These are phyloP conservation scores for Hyposoter didymator DNA, from an alignment of 2,888 invertebrate species.

Conservation along the genomic window DNA sequence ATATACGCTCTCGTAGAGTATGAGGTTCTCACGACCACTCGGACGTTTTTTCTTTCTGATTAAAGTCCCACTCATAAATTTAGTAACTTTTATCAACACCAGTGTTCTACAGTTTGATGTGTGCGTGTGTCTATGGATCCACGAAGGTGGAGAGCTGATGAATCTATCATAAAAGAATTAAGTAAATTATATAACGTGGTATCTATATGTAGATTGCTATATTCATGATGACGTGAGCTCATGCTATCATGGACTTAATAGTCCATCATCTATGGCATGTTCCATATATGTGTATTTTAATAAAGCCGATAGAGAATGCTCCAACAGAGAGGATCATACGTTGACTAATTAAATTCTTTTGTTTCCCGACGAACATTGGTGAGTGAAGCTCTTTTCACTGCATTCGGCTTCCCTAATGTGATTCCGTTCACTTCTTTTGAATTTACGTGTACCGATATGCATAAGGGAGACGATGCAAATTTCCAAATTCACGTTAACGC, in stretches of 20 bases:
- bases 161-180: not conserved
- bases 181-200: not conserved
- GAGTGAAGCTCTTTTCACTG: conserved; percentile 2
- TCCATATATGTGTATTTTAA: not conserved
- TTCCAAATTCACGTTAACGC: not conserved
- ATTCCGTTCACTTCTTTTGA: not conserved
- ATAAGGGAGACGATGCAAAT: conserved; percentile 10
- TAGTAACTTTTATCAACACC: not conserved
- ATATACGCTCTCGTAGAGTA: not conserved
- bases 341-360: conserved; percentile 27
- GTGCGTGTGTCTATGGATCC: no score
- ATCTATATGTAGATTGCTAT: not conserved
- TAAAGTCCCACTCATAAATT: not conserved
- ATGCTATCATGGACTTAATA: not conserved
- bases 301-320: not conserved
- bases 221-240: conserved; percentile 3
- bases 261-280: not conserved
- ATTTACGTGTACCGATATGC: conserved; percentile 12
- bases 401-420: not conserved
- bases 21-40: not conserved
- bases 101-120: not conserved
- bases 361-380: not conserved
- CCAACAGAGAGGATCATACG: conserved; percentile 6
- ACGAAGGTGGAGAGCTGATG: not conserved
- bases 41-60: conserved; percentile 5